A percentile compares a stretch with the other conserved stretches of the same genome.
phyloP scores from a whole-genome alignment of 2,113 vertebrate genomes.

The Onychorhynchus coronatus region DNA sequence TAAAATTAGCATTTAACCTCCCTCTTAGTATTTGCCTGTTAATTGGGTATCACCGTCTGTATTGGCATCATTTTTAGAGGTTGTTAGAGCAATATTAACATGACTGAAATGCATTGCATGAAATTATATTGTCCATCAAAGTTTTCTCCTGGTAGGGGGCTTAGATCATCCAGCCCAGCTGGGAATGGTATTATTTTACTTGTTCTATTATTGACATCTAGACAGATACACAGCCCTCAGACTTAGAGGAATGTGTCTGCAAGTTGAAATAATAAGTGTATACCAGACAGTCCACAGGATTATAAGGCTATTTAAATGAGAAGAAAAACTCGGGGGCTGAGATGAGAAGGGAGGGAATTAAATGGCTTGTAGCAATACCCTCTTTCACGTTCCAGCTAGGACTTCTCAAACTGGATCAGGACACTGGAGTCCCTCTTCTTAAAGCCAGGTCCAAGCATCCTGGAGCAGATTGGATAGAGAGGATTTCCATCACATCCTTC shows the following conservation, averaged over 20 bases:
- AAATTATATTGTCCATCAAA: not conserved
- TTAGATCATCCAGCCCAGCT: constrained; percentile 29
- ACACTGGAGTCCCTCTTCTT: not conserved
- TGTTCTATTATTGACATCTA: constrained; percentile 19
- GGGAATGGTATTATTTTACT: constrained; percentile 45
- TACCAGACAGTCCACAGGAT: not conserved
- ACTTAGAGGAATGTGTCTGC: constrained; percentile 42
- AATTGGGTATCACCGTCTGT: constrained; percentile 9
- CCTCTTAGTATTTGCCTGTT: constrained; percentile 24
- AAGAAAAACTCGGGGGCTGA: not conserved
- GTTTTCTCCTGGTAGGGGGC: not conserved
- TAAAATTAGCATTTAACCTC: constrained; percentile 46
- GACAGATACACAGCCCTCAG: constrained; percentile 4
- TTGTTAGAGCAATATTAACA: not conserved
- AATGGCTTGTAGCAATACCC: not conserved
- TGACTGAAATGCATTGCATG: not conserved
- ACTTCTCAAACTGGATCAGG: not conserved
- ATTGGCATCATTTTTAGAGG: constrained; percentile 1
- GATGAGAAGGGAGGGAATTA: not conserved
- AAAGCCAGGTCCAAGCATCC: not conserved
- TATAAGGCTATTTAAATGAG: constrained; percentile 17
- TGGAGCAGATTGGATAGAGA: not conserved
- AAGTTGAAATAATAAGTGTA: not conserved
- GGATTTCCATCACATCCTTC: not conserved
- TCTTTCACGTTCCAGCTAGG: not conserved